Evolutionary conservation across 2,888 invertebrate genomes (phyloP).

Genomic region (Beris chalybata): DNA sequence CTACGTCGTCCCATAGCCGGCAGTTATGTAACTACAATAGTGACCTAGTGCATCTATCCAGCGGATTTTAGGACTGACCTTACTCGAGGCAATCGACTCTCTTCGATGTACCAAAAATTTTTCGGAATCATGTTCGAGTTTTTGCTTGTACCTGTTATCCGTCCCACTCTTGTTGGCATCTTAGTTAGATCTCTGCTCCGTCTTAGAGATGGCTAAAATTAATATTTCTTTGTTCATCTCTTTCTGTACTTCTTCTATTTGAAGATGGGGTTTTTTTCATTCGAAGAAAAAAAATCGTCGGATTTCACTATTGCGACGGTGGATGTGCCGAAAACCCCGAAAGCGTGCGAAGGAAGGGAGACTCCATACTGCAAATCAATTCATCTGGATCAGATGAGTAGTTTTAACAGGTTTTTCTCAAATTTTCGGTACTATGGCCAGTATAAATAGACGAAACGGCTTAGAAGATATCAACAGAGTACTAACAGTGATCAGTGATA

Average conservation of each 20-base stretch:
- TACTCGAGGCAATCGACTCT: constrained; percentile 7
- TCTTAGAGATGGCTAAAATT: too few relatives aligned
- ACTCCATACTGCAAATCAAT: constrained; percentile 6
- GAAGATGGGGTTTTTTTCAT: too few relatives aligned
- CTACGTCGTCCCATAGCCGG: too few relatives aligned
- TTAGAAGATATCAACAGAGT: constrained; percentile 21
- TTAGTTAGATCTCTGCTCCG: too few relatives aligned
- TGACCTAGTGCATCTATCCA: not conserved
- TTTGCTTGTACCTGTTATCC: not conserved
- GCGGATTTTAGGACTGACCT: constrained; percentile 2
- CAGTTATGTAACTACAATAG: too few relatives aligned
- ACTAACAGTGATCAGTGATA: constrained; percentile 16
- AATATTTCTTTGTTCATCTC: too few relatives aligned
- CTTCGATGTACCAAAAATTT: constrained; percentile 1
- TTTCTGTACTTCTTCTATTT: too few relatives aligned
- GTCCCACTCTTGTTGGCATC: too few relatives aligned
- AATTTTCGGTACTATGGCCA: constrained; percentile 18
- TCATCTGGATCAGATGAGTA: constrained; percentile 23
- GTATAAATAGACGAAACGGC: constrained; percentile 30
- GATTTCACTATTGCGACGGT: too few relatives aligned
- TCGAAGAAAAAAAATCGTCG: too few relatives aligned
- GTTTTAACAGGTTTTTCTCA: constrained; percentile 25
- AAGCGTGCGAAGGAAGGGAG: not conserved
- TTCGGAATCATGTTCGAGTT: not conserved
- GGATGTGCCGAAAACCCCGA: too few relatives aligned